phyloP scores from a whole-genome alignment of 1,140 invertebrate species.

The Muscidifurax raptorellus region DNA sequence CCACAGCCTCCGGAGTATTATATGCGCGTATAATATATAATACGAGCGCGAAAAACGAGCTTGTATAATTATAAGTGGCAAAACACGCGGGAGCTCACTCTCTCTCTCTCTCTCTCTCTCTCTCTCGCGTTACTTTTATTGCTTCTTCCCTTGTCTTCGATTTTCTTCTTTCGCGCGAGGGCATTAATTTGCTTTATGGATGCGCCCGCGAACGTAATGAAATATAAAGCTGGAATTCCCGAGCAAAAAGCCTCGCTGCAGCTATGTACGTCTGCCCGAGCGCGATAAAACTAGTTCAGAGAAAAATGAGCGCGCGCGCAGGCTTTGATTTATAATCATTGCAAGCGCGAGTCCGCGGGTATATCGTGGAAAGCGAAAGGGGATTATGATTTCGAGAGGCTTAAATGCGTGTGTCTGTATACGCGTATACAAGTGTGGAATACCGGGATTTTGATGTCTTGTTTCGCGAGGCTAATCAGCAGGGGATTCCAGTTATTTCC shows the following conservation, averaged over 20 bases:
- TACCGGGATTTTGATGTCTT: neutral
- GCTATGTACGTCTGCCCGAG: neutral
- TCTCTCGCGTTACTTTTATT: conserved; percentile 37
- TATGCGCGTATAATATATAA: neutral
- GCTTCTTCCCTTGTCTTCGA: conserved; percentile 36
- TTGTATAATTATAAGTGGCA: conserved; percentile 71
- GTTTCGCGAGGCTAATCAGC: neutral
- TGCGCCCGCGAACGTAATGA: conserved; percentile 35
- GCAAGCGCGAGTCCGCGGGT: neutral
- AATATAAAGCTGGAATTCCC: conserved; percentile 38
- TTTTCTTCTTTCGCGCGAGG: conserved; percentile 17
- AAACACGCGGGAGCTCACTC: conserved; percentile 55
- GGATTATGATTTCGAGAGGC: neutral
- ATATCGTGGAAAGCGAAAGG: conserved; percentile 13
- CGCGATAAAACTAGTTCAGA: conserved; percentile 19
- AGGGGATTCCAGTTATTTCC: too few relatives aligned
- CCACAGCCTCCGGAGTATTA: conserved; percentile 7
- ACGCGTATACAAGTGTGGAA: neutral
- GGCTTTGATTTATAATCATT: conserved; percentile 35
- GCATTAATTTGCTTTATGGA: conserved; percentile 51
- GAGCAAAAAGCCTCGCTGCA: conserved; percentile 33
- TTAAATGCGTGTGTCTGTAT: neutral
- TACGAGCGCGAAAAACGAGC: conserved; percentile 63
- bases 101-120: neutral
- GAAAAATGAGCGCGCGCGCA: conserved; percentile 3